A percentile compares a stretch with the other conserved stretches of the same genome.
These are phyloP conservation scores for Furnarius figulus DNA, from an alignment of 2,113 vertebrate genomes.

Conservation along the genomic window DNA sequence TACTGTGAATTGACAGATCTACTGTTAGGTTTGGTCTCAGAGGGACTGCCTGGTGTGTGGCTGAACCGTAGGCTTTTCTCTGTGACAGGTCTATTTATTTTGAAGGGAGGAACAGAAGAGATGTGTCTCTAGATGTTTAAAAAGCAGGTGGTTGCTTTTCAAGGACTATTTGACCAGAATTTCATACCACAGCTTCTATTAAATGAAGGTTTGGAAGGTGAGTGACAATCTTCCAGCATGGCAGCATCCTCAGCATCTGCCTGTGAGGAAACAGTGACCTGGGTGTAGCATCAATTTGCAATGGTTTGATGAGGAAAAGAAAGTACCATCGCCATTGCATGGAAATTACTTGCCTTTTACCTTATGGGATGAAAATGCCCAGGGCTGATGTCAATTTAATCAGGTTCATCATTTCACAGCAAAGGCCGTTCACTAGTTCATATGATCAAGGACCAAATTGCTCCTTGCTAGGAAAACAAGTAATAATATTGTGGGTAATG, in stretches of 20 bases:
- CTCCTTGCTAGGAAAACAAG: conserved; percentile 48
- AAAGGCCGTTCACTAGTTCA: conserved; percentile 44
- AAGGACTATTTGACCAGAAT: conserved; percentile 80
- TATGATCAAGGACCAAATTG: conserved; percentile 43
- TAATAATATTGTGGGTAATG: conserved; percentile 54
- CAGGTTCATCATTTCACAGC: conserved; percentile 8
- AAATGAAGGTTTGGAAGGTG: conserved; percentile 74
- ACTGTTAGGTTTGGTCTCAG: neutral
- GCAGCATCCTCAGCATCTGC: conserved; percentile 77
- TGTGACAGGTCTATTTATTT: conserved; percentile 2
- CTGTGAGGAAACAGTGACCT: conserved; percentile 68
- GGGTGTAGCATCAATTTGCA: conserved; percentile 63
- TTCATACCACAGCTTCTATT: conserved; percentile 63
- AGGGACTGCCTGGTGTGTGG: neutral
- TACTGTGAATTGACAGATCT: neutral
- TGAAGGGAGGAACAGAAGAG: neutral
- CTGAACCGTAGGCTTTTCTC: neutral
- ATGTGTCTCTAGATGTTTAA: neutral
- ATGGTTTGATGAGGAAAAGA: conserved; percentile 62
- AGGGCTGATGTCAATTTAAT: conserved; percentile 53
- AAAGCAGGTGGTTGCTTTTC: neutral
- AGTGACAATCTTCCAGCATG: conserved; percentile 67
- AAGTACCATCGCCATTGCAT: conserved; percentile 68
- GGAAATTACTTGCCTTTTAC: conserved; percentile 78
- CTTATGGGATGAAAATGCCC: conserved; percentile 72